Evolutionary conservation across 1,140 invertebrate genomes (phyloP), one percentile per base, ranked within the genome.

Genomic region (Proctacanthus coquilletti): DNA sequence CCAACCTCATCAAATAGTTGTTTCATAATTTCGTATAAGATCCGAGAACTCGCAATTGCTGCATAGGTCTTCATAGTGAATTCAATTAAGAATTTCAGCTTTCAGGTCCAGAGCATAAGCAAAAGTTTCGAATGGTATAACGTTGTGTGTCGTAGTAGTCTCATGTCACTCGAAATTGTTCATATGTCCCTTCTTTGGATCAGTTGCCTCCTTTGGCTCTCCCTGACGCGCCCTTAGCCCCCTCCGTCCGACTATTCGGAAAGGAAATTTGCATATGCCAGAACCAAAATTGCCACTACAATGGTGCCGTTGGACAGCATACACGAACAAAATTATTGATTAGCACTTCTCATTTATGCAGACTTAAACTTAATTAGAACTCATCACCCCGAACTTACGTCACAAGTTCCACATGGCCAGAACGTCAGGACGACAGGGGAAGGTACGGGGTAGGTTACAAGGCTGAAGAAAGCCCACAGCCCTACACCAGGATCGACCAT

Each of bases 341-440:
- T 18, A 18, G n/a, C 34, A 36, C 18, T 36, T 15, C 34, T 15
- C 34, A 36, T 36, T 36, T 18, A 36, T 36, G 34, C 34, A 36
- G 34, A 36, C 18, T 36, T n/a, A n/a, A 18, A 18, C 34, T 10
- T 18, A 9, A 9, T 15, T 36, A 18, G 23, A 27, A 27, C 23
- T 27, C 23, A 27, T 27, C 23, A 27, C 23, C 23, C 23, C 13
- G 23, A 27, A 27, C 23, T 27, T 27, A 27, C 23, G 23, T 27
- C 23, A 27, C 23, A 27, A 27, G 13, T 27, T 27, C 23, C 23
- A 27, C 23, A 27, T 27, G 23, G 8, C 23, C 23, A 13, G 23
- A 27, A 13, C 8, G 23, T 27, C 23, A 27, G 23, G 23, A 27
- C 13, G n/a, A n/a, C n/a, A n/a, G 23, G 23, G 8, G 13, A 27